phyloP scores from a whole-genome alignment of 2,888 invertebrate species.

The Amaurobius ferox region DNA sequence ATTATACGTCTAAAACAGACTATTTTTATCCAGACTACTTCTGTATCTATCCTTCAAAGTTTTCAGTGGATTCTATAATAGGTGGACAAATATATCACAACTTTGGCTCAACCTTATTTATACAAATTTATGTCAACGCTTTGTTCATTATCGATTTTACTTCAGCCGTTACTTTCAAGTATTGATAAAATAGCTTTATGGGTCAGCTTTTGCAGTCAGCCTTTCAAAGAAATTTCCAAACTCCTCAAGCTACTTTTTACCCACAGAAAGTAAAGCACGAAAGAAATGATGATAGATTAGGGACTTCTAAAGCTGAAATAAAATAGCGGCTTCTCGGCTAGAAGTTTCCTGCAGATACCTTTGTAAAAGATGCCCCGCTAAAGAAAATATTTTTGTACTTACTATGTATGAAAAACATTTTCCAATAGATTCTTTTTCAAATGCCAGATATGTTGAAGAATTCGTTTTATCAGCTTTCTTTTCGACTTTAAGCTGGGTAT shows the following conservation, averaged over 20 bases:
- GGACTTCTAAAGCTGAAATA: neutral
- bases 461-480: neutral
- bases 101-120: too few species aligned
- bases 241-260: neutral
- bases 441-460: neutral
- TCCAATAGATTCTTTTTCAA: neutral
- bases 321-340: slow-evolving; percentile 5
- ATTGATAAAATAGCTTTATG: neutral
- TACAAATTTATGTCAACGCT: too few species aligned
- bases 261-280: neutral
- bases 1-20: too few species aligned
- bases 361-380: neutral
- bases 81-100: too few species aligned
- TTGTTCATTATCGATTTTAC: neutral
- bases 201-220: neutral
- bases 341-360: neutral
- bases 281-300: neutral
- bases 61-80: too few species aligned
- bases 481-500: neutral
- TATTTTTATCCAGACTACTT: too few species aligned
- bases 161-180: neutral
- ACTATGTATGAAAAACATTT: neutral
- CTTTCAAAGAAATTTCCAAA: too few species aligned
- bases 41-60: too few species aligned
- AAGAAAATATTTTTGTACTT: neutral